Conservation (phyloP, 2,888 invertebrate genomes). For the Matsumyia berberina region DNA sequence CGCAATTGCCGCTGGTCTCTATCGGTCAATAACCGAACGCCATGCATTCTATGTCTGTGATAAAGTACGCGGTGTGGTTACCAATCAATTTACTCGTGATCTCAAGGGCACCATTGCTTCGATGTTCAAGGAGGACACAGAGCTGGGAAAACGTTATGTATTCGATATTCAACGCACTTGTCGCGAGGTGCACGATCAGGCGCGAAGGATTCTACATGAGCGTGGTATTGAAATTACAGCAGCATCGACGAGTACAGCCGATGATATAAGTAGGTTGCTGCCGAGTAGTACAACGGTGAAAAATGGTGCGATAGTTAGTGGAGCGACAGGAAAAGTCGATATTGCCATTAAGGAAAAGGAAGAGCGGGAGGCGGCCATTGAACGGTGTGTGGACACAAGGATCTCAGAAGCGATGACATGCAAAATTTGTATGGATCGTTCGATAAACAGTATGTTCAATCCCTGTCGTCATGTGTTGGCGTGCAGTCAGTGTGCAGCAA, state of each 20-base stretch:
- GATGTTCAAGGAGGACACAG: constrained; percentile 95
- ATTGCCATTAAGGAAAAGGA: constrained; percentile 82
- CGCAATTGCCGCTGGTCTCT: constrained; percentile 92
- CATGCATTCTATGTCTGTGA: constrained; percentile 97
- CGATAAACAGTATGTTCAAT: constrained; percentile 92
- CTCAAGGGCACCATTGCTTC: constrained; percentile 95
- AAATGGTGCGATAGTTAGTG: constrained; percentile 39
- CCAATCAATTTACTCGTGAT: constrained; percentile 94
- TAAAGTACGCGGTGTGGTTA: constrained; percentile 94
- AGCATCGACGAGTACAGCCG: constrained; percentile 73
- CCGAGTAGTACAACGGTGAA: constrained; percentile 72
- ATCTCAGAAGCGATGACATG: constrained; percentile 90
- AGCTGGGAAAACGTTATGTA: constrained; percentile 94
- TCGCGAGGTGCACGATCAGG: constrained; percentile 95
- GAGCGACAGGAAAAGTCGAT: constrained; percentile 80
- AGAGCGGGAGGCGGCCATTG: constrained; percentile 83
- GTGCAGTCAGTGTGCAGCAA: constrained; percentile 90
- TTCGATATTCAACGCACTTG: constrained; percentile 95
- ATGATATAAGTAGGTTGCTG: constrained; percentile 77
- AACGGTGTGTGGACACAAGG: constrained; percentile 84
- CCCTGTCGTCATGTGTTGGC: constrained; percentile 95
- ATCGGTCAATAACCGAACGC: constrained; percentile 94
- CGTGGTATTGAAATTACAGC: constrained; percentile 82
- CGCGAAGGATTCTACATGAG: constrained; percentile 89
- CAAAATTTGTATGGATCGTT: constrained; percentile 94